Evolutionary conservation across 2,888 invertebrate genomes (phyloP), one percentile per base, ranked within the genome.

Genomic region (Lycocerus yunnanus): DNA sequence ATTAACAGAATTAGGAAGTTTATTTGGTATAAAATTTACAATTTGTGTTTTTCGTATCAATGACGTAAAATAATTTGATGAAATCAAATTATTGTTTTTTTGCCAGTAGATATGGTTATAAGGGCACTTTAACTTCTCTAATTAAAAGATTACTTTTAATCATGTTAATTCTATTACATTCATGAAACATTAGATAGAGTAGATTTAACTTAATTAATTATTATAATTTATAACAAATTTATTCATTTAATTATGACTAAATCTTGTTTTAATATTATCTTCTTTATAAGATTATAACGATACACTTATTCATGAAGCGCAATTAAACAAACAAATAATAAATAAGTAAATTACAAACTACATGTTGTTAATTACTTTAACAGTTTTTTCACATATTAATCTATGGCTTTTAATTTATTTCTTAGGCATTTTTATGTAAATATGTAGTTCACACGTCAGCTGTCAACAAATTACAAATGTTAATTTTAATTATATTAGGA

Each of bases 341-440:
- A 74, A 66, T 67, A 71, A 71, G 63, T 15, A 71, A 74, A 71
- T 72, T 75, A 75, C 74, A 74, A 74, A 74, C 68, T 71, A 67
- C 71, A 68, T 69, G 72, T 43, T 43, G 43, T 72, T 77, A 74
- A 77, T 77, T 77, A 77, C 72, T 74, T 77, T 77, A 77, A 77
- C 77, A 74, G 69, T 69, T 75, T 70, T 71, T 71, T 76, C 78
- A 79, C 77, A 76, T 78, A 79, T 80, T 80, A 79, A 75, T 78
- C 71, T 75, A 74, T 73, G 77, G 76, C 79, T 80, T 24, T 24
- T 71, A 80, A 82, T 80, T 81, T 80, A 81, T 80, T 80, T 81
- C 79, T 79, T 81, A 60, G 81, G 79, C 79, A 79, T 74, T 78
- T 81, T 82, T 81, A 81, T 81, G 80, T 75, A 80, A 81, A 82